Evolutionary conservation across 2,888 invertebrate species (phyloP).

Genomic region (Netelia inedita): DNA sequence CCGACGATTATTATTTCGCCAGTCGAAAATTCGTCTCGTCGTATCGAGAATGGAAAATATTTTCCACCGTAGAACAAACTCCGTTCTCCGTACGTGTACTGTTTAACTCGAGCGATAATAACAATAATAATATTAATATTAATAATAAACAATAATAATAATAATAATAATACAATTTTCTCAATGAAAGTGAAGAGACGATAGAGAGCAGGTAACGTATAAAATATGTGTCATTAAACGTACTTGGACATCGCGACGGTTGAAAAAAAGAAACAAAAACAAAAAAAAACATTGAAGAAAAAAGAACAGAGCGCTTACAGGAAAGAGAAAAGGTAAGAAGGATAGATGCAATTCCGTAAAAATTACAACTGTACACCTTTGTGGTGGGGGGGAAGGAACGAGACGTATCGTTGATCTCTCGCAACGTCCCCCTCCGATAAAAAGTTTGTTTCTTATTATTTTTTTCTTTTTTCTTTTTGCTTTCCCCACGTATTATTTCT

Average conservation of each 20-base stretch:
- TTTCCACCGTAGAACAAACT: too few relatives aligned
- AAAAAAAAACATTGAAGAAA: conserved; percentile 22
- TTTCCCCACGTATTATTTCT: conserved; percentile 27
- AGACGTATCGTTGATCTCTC: conserved; percentile 37
- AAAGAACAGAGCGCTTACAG: conserved; percentile 16
- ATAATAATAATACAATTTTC: conserved; percentile 42
- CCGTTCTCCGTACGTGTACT: background rate
- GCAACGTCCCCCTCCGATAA: background rate
- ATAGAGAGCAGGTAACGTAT: conserved; percentile 60
- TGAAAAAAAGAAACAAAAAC: conserved; percentile 38
- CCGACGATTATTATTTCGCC: conserved; percentile 2
- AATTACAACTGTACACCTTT: conserved; percentile 71
- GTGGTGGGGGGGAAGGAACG: conserved; percentile 35
- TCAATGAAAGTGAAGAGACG: conserved; percentile 36
- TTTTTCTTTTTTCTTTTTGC: conserved; percentile 33
- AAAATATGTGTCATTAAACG: conserved; percentile 43
- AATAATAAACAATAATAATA: background rate
- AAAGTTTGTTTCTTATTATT: background rate
- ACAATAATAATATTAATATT: background rate
- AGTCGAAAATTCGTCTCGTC: too few relatives aligned
- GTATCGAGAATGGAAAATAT: too few relatives aligned
- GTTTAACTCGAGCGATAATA: background rate
- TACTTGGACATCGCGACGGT: conserved; percentile 22
- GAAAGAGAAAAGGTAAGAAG: conserved; percentile 36
- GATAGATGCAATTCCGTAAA: conserved; percentile 69